These are phyloP conservation scores for Trachymyrmex septentrionalis DNA, from an alignment of 1,140 invertebrate genomes.

Conservation along the genomic window DNA sequence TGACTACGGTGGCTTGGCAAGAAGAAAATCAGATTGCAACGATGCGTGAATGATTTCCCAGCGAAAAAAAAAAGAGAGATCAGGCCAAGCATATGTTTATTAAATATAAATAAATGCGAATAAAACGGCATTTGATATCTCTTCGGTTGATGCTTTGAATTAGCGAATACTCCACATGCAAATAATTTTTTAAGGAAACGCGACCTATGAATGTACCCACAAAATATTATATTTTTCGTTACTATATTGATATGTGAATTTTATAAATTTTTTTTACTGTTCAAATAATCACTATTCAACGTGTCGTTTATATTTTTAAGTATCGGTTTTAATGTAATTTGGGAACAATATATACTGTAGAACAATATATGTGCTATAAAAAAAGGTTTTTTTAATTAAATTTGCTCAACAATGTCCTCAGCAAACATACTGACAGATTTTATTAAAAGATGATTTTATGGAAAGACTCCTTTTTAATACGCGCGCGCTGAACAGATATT, in stretches of 20 bases:
- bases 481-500: background rate
- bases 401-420: background rate
- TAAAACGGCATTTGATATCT: slow-evolving; percentile 5
- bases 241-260: background rate
- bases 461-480: background rate
- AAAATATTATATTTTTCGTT: background rate
- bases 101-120: background rate
- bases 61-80: background rate
- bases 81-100: background rate
- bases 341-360: background rate
- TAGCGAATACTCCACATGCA: background rate
- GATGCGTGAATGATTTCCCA: slow-evolving; percentile 4
- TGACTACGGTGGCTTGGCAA: slow-evolving; percentile 15
- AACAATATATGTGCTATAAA: no score
- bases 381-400: background rate
- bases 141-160: background rate
- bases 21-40: slow-evolving; percentile 34
- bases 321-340: background rate
- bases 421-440: background rate
- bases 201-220: background rate
- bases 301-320: background rate
- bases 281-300: background rate
- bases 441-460: background rate
- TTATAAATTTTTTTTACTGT: background rate
- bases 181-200: background rate